Conservation (phyloP, 2,113 vertebrate species). For the Empidonax traillii region DNA sequence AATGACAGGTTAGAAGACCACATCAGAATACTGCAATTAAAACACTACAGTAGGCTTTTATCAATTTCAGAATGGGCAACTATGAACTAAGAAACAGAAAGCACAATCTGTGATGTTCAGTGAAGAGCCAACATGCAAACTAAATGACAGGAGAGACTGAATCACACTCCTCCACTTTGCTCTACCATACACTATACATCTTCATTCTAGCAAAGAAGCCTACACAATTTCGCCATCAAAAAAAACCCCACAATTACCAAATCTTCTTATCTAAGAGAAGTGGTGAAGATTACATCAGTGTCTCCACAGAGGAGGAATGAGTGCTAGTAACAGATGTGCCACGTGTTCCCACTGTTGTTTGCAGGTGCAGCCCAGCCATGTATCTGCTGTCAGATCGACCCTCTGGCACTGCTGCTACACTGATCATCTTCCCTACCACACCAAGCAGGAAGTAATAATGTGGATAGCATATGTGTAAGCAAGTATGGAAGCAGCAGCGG, state of each 20-base stretch:
- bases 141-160: background rate
- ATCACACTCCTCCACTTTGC: slow-evolving; percentile 29
- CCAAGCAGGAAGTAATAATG: accelerated
- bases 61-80: background rate
- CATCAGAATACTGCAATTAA: background rate
- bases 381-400: background rate
- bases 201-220: background rate
- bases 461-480: background rate
- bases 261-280: background rate
- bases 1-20: background rate
- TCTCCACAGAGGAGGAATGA: background rate
- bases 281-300: background rate
- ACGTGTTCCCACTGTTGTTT: accelerated
- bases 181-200: background rate
- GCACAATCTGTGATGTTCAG: background rate
- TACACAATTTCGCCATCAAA: background rate
- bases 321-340: accelerated
- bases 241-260: background rate
- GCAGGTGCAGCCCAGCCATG: background rate
- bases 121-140: background rate
- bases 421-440: background rate
- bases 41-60: background rate
- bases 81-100: background rate
- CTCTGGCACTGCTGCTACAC: background rate
- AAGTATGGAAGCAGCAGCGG: background rate